Conservation (phyloP, 2,888 invertebrate genomes). For the Tinea trinotella region DNA sequence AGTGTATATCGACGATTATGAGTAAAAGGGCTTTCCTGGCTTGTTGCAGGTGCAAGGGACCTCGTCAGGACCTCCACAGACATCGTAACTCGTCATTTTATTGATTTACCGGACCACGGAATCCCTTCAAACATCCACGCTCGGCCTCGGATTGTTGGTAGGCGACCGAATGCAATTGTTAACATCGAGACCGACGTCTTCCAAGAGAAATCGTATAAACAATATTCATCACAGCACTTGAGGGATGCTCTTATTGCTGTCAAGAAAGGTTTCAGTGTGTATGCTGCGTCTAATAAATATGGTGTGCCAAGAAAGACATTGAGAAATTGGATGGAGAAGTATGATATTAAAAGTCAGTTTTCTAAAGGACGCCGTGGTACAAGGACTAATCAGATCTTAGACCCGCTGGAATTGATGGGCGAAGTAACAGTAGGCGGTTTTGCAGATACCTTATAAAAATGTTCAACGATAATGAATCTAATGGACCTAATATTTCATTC, state of each 20-base stretch:
- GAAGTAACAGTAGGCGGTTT: slow-evolving; percentile 46
- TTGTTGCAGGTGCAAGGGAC: slow-evolving; percentile 48
- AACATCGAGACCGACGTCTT: slow-evolving; percentile 65
- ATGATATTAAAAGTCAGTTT: slow-evolving; percentile 69
- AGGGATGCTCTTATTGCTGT: slow-evolving; percentile 64
- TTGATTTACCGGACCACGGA: slow-evolving; percentile 53
- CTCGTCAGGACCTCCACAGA: slow-evolving; percentile 57
- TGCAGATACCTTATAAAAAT: slow-evolving; percentile 31
- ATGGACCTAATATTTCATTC: no score
- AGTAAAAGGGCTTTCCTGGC: slow-evolving; percentile 18
- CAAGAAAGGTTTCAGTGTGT: slow-evolving; percentile 68
- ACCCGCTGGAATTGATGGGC: slow-evolving; percentile 52
- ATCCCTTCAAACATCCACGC: slow-evolving; percentile 61
- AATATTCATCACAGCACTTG: slow-evolving; percentile 64
- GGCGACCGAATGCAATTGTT: slow-evolving; percentile 57
- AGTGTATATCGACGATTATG: not conserved
- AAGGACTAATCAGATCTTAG: slow-evolving; percentile 45
- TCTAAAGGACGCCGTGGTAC: slow-evolving; percentile 61
- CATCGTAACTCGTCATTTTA: slow-evolving; percentile 64
- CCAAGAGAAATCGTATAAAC: slow-evolving; percentile 66
- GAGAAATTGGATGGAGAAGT: slow-evolving; percentile 72
- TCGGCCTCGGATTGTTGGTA: slow-evolving; percentile 53
- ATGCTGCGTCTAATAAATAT: slow-evolving; percentile 69
- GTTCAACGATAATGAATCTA: no score
- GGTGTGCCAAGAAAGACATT: slow-evolving; percentile 70